A percentile compares a stretch with the other conserved stretches of the same genome.
Evolutionary conservation across 2,888 invertebrate genomes (phyloP).

Genomic region (Nephrotoma flavescens): DNA sequence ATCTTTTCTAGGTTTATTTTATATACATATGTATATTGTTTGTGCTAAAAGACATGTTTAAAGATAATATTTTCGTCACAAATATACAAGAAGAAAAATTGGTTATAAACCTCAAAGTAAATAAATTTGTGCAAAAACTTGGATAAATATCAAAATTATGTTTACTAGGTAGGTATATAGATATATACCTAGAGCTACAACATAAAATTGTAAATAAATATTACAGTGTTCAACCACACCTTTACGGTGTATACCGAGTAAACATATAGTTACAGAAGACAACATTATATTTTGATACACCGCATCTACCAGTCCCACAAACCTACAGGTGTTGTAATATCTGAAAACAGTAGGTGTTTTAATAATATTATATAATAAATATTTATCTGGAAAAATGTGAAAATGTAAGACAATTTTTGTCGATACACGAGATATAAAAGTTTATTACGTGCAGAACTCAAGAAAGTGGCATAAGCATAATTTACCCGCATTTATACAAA

Average conservation of each 20-base stretch:
- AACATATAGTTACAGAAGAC: not conserved
- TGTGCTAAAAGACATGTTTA: not conserved
- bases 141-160: not conserved
- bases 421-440: not conserved
- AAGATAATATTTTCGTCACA: not conserved
- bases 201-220: not conserved
- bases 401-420: not conserved
- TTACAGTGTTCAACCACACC: not conserved
- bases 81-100: not conserved
- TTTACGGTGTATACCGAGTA: not conserved
- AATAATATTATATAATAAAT: not conserved
- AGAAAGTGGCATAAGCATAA: not conserved
- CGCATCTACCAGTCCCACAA: not conserved
- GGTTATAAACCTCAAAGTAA: not conserved
- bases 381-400: not conserved
- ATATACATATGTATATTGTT: not conserved
- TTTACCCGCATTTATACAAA: not conserved
- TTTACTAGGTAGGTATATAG: not conserved
- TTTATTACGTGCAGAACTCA: not conserved
- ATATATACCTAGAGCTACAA: too few relatives aligned
- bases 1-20: not conserved
- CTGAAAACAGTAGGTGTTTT: not conserved
- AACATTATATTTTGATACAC: not conserved
- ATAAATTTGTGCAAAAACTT: not conserved
- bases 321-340: not conserved